Conservation (phyloP, 2,888 invertebrate species). For the Drosophila fulvimacula region DNA sequence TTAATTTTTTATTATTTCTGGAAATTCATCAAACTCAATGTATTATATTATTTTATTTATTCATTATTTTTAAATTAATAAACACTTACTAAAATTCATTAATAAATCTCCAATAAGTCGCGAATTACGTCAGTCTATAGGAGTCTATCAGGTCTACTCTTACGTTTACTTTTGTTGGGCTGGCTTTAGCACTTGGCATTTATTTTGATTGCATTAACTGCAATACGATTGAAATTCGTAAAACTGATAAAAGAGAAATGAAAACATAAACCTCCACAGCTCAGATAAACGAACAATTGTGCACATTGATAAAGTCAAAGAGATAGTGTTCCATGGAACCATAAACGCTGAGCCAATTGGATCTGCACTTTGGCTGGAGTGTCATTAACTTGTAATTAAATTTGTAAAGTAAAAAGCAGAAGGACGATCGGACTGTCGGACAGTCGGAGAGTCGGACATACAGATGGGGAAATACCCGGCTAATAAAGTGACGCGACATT, state of each 20-base stretch:
- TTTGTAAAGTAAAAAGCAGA: conserved; percentile 18
- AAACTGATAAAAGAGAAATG: conserved; percentile 27
- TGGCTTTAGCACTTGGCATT: neutral
- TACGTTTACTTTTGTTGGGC: neutral
- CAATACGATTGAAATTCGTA: conserved; percentile 24
- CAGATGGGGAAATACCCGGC: conserved; percentile 48
- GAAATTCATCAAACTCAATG: no score
- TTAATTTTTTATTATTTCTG: no score
- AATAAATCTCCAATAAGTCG: neutral
- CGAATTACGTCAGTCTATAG: neutral
- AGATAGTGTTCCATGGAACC: conserved; percentile 10
- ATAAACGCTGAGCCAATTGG: neutral
- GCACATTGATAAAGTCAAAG: conserved; percentile 10
- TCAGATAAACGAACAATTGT: conserved; percentile 33
- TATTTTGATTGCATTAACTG: conserved; percentile 1
- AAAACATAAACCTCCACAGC: neutral
- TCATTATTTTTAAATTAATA: no score
- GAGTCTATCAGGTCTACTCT: neutral
- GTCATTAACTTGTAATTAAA: conserved; percentile 56
- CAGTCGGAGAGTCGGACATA: neutral
- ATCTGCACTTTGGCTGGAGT: conserved; percentile 30
- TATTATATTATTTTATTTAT: no score
- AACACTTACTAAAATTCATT: neutral
- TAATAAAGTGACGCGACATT: conserved; percentile 82
- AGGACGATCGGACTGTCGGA: neutral